Evolutionary conservation across 2,888 invertebrate species (phyloP), one percentile per base, ranked within the genome.

Genomic region (Pammene aurita): DNA sequence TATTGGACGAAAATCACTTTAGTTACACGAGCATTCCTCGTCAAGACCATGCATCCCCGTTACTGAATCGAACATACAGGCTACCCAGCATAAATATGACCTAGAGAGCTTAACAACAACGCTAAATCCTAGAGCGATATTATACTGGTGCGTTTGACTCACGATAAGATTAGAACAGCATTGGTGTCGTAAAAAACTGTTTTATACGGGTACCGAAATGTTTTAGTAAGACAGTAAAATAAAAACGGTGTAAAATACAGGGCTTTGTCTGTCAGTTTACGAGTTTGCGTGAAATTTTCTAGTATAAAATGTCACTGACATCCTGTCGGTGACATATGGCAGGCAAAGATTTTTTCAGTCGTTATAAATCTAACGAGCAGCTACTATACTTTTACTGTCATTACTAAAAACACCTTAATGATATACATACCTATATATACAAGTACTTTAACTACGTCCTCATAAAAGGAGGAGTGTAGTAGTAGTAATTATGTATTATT

Each of bases 171-270:
- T 7, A 11, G 1, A 54, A 34, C 7, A 54, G 34, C 54, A 54
- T 9, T 34, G 86, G 84, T 86, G 78, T 85, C 86, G 87, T 91
- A 90, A 90, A 26, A 86, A 84, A 79, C 86, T 83, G 84, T 89
- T 90, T 90, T 89, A n/a, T n/a, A 90, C 84, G 84, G 84, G 81
- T 80, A 81, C 85, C 84, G 77, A 86, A 89, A 88, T 85, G 88
- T 86, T 90, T 89, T 90, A 89, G 85, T 84, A 86, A 75, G 74
- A 64, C 74, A 87, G 87, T 91, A 89, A 91, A 91, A 89, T 88
- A 84, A 89, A 85, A 89, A 83, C 78, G 84, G 76, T 84, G 87
- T 90, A 86, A 90, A 90, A 87, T 85, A 86, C 85, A 84, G 41
- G 85, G 86, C 87, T 86, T 88, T 89, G 88, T 88, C 77, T 67